phyloP scores from a whole-genome alignment of 2,113 vertebrate species.

The Chunga burmeisteri region DNA sequence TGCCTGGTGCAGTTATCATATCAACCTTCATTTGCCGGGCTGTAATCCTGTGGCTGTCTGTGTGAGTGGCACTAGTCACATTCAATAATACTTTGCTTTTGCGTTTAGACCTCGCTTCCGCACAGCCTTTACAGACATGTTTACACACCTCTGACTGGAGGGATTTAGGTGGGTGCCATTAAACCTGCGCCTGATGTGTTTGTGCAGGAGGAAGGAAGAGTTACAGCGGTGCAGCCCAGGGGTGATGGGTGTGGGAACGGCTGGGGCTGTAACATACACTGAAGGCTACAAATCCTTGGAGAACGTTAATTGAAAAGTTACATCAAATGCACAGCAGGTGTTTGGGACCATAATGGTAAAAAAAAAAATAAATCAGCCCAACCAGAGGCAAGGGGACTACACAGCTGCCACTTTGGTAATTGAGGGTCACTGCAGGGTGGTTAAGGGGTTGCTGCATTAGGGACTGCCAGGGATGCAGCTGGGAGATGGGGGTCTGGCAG shows the following conservation, averaged over 20 bases:
- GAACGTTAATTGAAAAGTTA: constrained; percentile 19
- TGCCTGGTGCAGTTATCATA: constrained; percentile 20
- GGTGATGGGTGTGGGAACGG: not conserved
- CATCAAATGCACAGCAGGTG: not conserved
- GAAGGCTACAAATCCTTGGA: not conserved
- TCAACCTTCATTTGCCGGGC: not conserved
- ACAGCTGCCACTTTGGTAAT: not conserved
- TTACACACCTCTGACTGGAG: not conserved
- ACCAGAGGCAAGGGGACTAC: not conserved
- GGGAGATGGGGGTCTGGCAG: not conserved
- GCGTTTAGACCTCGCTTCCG: not conserved
- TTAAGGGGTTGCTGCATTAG: not conserved
- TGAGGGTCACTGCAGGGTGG: fast-evolving
- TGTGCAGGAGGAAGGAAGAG: not conserved
- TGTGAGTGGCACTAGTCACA: constrained; percentile 57
- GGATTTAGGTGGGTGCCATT: not conserved
- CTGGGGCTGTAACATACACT: fast-evolving
- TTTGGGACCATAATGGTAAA: not conserved
- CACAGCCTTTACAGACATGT: not conserved
- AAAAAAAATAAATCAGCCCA: not conserved
- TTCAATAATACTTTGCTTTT: constrained; percentile 35
- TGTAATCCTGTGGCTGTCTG: constrained; percentile 46
- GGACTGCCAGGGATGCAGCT: not conserved
- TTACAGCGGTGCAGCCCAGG: not conserved
- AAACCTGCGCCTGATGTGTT: not conserved